Conservation (phyloP, 2,888 invertebrate genomes). For the Orthosia gothica region DNA sequence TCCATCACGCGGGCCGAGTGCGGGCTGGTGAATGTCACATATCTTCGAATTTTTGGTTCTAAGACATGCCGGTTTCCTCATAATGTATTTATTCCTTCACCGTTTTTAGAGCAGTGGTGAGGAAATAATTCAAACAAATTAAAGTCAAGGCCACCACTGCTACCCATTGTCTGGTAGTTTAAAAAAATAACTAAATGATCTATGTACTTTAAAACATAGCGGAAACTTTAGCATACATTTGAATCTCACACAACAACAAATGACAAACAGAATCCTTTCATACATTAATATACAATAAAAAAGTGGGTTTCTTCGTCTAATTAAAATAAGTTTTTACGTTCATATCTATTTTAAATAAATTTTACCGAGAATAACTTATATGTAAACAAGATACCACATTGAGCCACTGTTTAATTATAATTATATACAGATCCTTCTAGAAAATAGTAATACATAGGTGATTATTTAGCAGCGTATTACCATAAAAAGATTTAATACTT, state of each 20-base stretch:
- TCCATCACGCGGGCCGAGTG: too few species aligned
- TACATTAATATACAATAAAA: slow-evolving; percentile 9
- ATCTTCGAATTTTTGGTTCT: too few species aligned
- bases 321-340: not conserved
- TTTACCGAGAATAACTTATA: not conserved
- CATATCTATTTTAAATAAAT: not conserved
- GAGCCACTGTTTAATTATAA: slow-evolving; percentile 11
- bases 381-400: slow-evolving; percentile 7
- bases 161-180: too few species aligned
- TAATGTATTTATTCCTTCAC: too few species aligned
- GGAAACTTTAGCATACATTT: not conserved
- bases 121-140: too few species aligned
- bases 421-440: slow-evolving; percentile 16
- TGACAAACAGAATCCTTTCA: slow-evolving; percentile 23
- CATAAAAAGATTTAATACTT: too few species aligned
- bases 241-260: not conserved
- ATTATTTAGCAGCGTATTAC: not conserved
- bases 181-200: too few species aligned
- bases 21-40: too few species aligned
- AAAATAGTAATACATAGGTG: not conserved
- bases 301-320: slow-evolving; percentile 24
- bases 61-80: too few species aligned
- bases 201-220: not conserved
- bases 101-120: too few species aligned
- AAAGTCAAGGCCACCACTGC: too few species aligned